Evolutionary conservation across 2,113 vertebrate genomes (phyloP).

Genomic region (Gymnogyps californianus): DNA sequence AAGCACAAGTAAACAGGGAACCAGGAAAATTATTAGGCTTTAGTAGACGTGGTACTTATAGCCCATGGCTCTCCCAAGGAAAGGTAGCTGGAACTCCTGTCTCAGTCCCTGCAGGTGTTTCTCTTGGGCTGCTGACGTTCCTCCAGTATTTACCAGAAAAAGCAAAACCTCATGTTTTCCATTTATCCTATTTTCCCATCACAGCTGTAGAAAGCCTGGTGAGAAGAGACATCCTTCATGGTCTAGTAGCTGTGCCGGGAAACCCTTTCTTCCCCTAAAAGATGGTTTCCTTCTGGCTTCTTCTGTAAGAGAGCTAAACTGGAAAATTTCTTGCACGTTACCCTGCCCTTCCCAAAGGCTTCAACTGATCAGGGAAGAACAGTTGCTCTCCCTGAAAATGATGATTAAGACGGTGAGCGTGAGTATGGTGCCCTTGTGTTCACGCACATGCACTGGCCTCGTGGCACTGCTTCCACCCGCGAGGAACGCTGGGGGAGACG

Average conservation of each 20-base stretch:
- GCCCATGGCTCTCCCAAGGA: background rate
- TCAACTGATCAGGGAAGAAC: accelerated
- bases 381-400: background rate
- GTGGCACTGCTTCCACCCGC: background rate
- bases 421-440: background rate
- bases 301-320: background rate
- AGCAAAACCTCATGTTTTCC: background rate
- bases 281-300: background rate
- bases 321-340: background rate
- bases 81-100: background rate
- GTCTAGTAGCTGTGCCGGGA: background rate
- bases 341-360: background rate
- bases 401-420: accelerated
- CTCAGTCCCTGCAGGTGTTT: background rate
- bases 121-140: background rate
- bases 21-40: background rate
- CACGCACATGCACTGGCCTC: accelerated
- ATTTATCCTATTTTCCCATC: background rate
- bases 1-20: background rate
- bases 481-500: background rate
- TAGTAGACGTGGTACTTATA: background rate
- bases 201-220: background rate
- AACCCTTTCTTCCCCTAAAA: background rate
- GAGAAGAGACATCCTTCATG: background rate
- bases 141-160: background rate